Base-by-base conservation (phyloP, 1,140 invertebrate species). In the Heliothis virescens region DNA sequence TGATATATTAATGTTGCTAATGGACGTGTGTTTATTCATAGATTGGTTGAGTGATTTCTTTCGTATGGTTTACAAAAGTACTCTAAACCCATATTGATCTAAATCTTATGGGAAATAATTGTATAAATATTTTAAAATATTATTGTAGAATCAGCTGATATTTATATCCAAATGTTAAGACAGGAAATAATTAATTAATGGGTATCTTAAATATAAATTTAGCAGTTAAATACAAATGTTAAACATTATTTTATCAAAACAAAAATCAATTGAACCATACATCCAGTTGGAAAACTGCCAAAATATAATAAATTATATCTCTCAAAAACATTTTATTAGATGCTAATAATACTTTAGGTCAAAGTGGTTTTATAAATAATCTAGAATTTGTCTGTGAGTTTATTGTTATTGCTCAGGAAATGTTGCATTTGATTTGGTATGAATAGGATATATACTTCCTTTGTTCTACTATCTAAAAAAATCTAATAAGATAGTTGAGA, bases 1-100 rank as follows among this genome's bases (percentile, higher is more conserved):
- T 73, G 78, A 77, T 84, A 78, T 50, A 67, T 72, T 55, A 11
- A 71, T 73, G 48, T 5, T 62, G 3, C 21, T 62, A 81, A 76
- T 62, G 60, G 48, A 74, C 41, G 65, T n/a, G 9, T 16, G 34
- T 75, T 75, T 80, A 74, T 80, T 67, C 47, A 65, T 76, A 63
- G 48, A 76, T 34, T 26, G 10, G 1, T 18, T 47, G 34, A 52
- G n/a, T 60, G n/a, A 5, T 18, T 9, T 7, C 13, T 26, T 4
- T 60, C 34, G 9, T 7, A 34, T 5, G 9, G 34, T 41, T 41
- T 41, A 41, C 34, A 41, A 26, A 26, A 26, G 4, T 41, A 1
- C 34, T 41, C 9, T 26, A 26, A n/a, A n/a, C n/a, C n/a, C 34
- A 34, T 7, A 34, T 41, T 41, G 34, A 7, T 41, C 34, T 41